Evolutionary conservation across 2,888 invertebrate genomes (phyloP).

Genomic region (Lordiphosa fenestrarum): DNA sequence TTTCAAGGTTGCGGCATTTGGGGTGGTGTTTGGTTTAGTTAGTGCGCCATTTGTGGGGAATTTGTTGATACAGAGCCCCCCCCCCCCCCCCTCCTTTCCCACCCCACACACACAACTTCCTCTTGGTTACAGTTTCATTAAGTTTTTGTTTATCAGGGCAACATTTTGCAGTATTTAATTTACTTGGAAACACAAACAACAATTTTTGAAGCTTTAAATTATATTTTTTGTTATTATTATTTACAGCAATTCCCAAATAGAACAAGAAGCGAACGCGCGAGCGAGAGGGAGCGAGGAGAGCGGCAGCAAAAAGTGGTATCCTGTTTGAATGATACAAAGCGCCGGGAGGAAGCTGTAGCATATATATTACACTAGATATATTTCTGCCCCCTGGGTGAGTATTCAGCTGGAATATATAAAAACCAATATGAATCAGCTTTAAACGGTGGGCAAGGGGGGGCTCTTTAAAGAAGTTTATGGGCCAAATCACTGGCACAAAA

Average conservation of each 20-base stretch:
- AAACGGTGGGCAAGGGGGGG: too few species aligned
- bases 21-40: conserved; percentile 2
- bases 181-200: conserved; percentile 5
- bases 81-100: too few species aligned
- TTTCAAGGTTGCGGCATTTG: conserved; percentile 16
- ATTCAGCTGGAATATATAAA: too few species aligned
- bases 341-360: too few species aligned
- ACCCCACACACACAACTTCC: conserved; percentile 14
- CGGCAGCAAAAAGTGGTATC: too few species aligned
- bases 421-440: too few species aligned
- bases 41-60: conserved; percentile 25
- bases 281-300: too few species aligned
- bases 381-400: too few species aligned
- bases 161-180: conserved; percentile 10
- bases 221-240: background rate
- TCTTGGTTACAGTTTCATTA: conserved; percentile 11
- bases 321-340: too few species aligned
- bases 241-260: too few species aligned
- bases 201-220: conserved; percentile 1
- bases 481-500: conserved; percentile 43
- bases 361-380: too few species aligned
- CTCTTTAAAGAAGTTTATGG: background rate
- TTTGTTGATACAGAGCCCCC: conserved; percentile 2
- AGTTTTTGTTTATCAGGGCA: conserved; percentile 3
- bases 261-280: too few species aligned